phyloP scores from a whole-genome alignment of 1,140 invertebrate genomes.

The Augochlora pura region DNA sequence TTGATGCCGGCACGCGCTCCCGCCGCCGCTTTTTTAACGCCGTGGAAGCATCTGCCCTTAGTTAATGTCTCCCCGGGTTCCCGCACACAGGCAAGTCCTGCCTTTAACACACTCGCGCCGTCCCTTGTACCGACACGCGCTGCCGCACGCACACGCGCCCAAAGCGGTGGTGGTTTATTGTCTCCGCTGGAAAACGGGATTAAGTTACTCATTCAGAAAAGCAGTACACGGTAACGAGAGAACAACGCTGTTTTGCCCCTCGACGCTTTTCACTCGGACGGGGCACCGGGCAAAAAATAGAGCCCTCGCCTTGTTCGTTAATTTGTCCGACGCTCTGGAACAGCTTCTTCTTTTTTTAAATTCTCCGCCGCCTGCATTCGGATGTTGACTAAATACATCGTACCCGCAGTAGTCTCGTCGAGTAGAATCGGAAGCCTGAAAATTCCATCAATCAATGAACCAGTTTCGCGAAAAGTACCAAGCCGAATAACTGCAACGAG shows the following conservation, averaged over 20 bases:
- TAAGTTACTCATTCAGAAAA: constrained; percentile 60
- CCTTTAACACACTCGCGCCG: background rate
- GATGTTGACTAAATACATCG: too few relatives aligned
- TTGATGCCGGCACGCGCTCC: constrained; percentile 72
- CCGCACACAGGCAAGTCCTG: background rate
- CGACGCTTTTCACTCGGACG: constrained; percentile 5
- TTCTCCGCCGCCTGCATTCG: too few relatives aligned
- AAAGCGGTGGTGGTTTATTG: constrained; percentile 55
- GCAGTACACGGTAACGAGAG: constrained; percentile 34
- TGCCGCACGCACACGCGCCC: background rate
- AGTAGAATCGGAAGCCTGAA: too few relatives aligned
- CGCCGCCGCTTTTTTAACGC: constrained; percentile 63
- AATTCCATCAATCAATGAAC: too few relatives aligned
- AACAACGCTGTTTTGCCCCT: constrained; percentile 30
- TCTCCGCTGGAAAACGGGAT: constrained; percentile 63
- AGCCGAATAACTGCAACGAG: too few relatives aligned
- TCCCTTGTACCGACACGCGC: too few relatives aligned
- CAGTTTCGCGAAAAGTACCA: too few relatives aligned
- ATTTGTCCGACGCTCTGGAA: constrained; percentile 10
- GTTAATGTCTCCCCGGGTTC: constrained; percentile 57
- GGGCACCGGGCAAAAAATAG: background rate
- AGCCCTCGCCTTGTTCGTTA: background rate
- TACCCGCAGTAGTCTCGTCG: too few relatives aligned
- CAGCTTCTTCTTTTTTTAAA: background rate
- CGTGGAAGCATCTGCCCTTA: constrained; percentile 67